Conservation (phyloP, 2,888 invertebrate species). For the Bursaphelenchus okinawaensis region DNA sequence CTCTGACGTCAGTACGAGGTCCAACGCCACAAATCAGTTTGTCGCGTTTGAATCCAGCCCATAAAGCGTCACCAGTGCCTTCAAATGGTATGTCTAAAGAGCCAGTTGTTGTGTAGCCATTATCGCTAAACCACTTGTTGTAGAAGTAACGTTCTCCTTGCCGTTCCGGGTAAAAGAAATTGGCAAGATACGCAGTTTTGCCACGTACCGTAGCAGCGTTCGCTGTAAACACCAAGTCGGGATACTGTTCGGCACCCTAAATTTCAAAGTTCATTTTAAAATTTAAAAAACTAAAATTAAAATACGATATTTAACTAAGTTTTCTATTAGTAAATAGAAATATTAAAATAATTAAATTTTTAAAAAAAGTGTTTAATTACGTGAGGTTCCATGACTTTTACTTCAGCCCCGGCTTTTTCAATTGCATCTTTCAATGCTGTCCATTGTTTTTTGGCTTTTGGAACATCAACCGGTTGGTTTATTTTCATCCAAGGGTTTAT, state of each 20-base stretch:
- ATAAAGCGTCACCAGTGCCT: constrained; percentile 54
- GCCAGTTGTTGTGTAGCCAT: constrained; percentile 44
- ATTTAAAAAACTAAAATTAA: constrained; percentile 11
- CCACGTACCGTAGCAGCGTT: constrained; percentile 54
- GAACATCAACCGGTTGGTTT: constrained; percentile 31
- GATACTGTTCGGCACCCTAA: constrained; percentile 50
- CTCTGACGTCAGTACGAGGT: constrained; percentile 43
- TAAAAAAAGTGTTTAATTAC: constrained; percentile 25
- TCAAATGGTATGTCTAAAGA: constrained; percentile 50
- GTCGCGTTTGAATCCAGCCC: constrained; percentile 32
- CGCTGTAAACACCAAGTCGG: constrained; percentile 55
- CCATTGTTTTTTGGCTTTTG: constrained; percentile 47
- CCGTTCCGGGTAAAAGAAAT: constrained; percentile 46
- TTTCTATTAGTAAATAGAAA: neutral
- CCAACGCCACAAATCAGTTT: constrained; percentile 49
- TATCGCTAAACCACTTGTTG: constrained; percentile 41
- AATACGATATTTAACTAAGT: constrained; percentile 1
- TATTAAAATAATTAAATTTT: too few species aligned
- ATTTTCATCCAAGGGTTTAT: constrained; percentile 56
- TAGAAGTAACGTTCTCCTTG: constrained; percentile 48
- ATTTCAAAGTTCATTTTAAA: too few species aligned
- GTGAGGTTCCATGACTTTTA: constrained; percentile 47
- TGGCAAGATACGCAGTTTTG: constrained; percentile 50
- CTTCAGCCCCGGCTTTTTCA: constrained; percentile 40
- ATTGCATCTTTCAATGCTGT: constrained; percentile 40